Conservation (phyloP, 1,140 invertebrate genomes). For the Eupeodes corollae region DNA sequence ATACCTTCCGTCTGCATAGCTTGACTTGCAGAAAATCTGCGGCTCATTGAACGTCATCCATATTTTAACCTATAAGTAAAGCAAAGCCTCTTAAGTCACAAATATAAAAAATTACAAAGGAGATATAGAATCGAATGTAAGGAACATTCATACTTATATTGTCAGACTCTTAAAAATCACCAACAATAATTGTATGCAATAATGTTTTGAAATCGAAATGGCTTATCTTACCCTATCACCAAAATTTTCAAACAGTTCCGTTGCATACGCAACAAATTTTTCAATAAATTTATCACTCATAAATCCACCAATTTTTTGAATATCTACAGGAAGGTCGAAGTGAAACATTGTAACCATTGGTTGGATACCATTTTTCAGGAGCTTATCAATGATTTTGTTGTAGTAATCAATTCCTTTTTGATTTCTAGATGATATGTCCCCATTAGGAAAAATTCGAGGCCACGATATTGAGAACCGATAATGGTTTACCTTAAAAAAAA, state of each 20-base stretch:
- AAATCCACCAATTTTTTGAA: conserved; percentile 52
- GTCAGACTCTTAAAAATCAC: no score
- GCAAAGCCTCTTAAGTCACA: no score
- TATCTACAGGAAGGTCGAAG: conserved; percentile 45
- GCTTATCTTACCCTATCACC: conserved; percentile 34
- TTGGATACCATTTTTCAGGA: conserved; percentile 42
- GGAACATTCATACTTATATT: no score
- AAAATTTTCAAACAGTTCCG: conserved; percentile 39
- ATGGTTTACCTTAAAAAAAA: conserved; percentile 10
- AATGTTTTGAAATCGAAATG: no score
- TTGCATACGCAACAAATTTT: conserved; percentile 44
- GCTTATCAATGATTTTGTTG: conserved; percentile 47
- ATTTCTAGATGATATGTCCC: conserved; percentile 43
- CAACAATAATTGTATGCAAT: no score
- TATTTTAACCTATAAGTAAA: conserved; percentile 8
- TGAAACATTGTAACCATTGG: conserved; percentile 48
- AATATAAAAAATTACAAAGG: no score
- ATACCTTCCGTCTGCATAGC: conserved; percentile 28
- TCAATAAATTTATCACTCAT: conserved; percentile 39
- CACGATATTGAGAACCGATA: conserved; percentile 47
- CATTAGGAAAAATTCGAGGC: conserved; percentile 45
- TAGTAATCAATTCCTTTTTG: conserved; percentile 50
- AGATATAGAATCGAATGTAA: no score
- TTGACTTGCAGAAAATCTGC: conserved; percentile 25
- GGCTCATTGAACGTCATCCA: conserved; percentile 42